phyloP scores from a whole-genome alignment of 2,888 invertebrate genomes.

The Bellardia pandia region DNA sequence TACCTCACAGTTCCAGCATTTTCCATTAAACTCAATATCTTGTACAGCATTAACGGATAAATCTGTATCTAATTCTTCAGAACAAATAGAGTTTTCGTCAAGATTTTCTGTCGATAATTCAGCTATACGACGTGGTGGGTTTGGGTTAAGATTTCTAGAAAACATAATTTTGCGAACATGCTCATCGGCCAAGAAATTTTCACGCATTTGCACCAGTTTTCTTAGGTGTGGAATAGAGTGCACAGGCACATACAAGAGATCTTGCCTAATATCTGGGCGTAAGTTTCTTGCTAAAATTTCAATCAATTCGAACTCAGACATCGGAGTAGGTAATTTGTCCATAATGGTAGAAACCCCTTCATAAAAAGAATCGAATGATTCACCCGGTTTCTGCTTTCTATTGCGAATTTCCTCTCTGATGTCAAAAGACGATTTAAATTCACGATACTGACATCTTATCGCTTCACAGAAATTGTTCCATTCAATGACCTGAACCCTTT shows the following conservation, averaged over 20 bases:
- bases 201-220: constrained; percentile 13
- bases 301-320: constrained; percentile 24
- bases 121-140: no score
- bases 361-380: constrained; percentile 22
- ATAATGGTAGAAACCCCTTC: constrained; percentile 7
- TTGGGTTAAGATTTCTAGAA: no score
- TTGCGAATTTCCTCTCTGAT: neutral
- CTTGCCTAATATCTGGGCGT: constrained; percentile 8
- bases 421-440: constrained; percentile 15
- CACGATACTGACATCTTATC: constrained; percentile 24
- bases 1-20: no score
- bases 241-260: constrained; percentile 4
- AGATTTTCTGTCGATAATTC: no score
- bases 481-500: neutral
- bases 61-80: no score
- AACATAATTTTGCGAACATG: no score
- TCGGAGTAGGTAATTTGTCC: constrained; percentile 1
- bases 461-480: constrained; percentile 44
- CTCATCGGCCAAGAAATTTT: constrained; percentile 3
- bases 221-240: neutral
- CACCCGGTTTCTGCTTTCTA: constrained; percentile 17
- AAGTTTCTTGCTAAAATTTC: constrained; percentile 29
- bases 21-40: no score
- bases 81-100: no score
- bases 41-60: no score